Conservation (phyloP, 2,113 vertebrate species). For the Python bivittatus region DNA sequence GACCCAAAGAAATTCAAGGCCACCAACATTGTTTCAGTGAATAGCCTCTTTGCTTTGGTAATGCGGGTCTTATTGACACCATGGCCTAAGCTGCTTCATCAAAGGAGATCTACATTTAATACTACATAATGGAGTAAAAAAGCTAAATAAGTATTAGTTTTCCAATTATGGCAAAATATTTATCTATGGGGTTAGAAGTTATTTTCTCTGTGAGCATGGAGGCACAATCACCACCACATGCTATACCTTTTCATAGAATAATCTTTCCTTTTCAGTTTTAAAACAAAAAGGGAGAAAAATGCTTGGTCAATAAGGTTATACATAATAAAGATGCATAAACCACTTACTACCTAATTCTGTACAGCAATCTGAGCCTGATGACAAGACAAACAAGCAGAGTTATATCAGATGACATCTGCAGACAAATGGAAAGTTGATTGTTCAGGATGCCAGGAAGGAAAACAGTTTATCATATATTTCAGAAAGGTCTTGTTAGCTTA, state of each 20-base stretch:
- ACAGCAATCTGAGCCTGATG: neutral
- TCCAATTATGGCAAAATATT: neutral
- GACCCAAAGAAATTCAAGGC: neutral
- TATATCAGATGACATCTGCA: slow-evolving; percentile 33
- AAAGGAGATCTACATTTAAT: neutral
- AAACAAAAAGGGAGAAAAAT: neutral
- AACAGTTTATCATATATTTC: slow-evolving; percentile 34
- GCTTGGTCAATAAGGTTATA: neutral
- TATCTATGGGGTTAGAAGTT: neutral
- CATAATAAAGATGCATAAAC: neutral
- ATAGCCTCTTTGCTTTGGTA: neutral
- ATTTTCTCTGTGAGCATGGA: neutral
- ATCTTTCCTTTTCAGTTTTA: neutral
- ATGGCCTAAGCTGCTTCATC: neutral
- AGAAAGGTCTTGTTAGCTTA: slow-evolving; percentile 51
- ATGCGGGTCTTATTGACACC: neutral
- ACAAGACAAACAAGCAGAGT: slow-evolving; percentile 34
- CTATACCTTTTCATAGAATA: neutral
- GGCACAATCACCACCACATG: neutral
- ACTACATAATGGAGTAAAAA: neutral
- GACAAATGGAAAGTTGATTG: slow-evolving; percentile 56
- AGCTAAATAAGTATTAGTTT: neutral
- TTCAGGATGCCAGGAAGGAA: slow-evolving; percentile 9
- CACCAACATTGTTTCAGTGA: neutral
- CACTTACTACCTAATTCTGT: slow-evolving; percentile 9